These are phyloP conservation scores for Ostrea edulis DNA, from an alignment of 1,140 invertebrate species.

Conservation along the genomic window DNA sequence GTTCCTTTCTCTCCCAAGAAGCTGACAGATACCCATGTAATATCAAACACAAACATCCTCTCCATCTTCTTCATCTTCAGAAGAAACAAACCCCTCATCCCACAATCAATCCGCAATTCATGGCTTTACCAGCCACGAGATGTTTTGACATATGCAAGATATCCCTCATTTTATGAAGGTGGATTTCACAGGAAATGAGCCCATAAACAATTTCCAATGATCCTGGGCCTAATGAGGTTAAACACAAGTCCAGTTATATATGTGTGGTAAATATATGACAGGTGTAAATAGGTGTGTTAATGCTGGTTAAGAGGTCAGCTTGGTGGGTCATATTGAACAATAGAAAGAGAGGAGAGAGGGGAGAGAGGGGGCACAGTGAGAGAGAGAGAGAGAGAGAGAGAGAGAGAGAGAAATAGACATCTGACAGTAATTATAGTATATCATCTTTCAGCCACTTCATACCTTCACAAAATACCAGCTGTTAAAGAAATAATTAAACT, in stretches of 20 bases:
- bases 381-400: background rate
- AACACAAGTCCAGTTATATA: background rate
- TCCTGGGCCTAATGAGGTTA: background rate
- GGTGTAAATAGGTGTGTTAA: background rate
- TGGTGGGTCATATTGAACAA: too few relatives aligned
- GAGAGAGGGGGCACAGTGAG: too few relatives aligned
- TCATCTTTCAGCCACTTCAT: too few relatives aligned
- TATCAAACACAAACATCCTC: too few relatives aligned
- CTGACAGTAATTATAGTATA: too few relatives aligned
- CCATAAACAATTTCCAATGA: conserved; percentile 23
- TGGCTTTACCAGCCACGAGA: background rate
- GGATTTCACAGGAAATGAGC: background rate
- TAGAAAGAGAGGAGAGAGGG: background rate
- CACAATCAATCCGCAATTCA: background rate
- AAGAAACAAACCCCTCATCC: background rate
- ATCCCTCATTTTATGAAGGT: background rate
- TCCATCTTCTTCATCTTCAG: background rate
- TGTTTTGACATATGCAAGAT: conserved; percentile 19
- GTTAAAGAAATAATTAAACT: too few relatives aligned
- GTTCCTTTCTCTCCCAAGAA: background rate
- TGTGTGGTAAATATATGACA: background rate
- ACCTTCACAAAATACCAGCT: too few relatives aligned
- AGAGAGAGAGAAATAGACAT: too few relatives aligned
- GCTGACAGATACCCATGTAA: too few relatives aligned
- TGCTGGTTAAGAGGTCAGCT: background rate